These are phyloP conservation scores for Rugalucina vietnamica DNA, from an alignment of 2,888 invertebrate species.

Conservation along the genomic window DNA sequence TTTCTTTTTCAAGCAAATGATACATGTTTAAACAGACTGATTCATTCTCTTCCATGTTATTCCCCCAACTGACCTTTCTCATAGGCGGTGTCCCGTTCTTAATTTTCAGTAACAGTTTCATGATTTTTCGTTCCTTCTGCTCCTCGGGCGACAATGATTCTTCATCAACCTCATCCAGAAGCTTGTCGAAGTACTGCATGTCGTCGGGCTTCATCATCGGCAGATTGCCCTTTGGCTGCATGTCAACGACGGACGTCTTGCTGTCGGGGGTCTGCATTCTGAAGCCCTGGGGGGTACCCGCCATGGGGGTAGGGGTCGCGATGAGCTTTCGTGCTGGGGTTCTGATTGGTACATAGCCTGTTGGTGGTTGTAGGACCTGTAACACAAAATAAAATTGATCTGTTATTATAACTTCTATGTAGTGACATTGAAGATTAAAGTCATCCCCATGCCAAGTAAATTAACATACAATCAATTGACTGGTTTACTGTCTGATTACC, in stretches of 20 bases:
- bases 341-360: constrained; percentile 97
- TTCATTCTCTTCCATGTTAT: too few species aligned
- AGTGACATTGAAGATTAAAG: too few species aligned
- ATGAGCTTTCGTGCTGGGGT: constrained; percentile 99
- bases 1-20: too few species aligned
- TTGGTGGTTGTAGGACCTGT: constrained; percentile 93
- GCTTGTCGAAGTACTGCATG: constrained; percentile 99
- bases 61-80: constrained; percentile 89
- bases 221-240: constrained; percentile 97
- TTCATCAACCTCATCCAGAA: constrained; percentile 98
- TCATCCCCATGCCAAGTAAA: too few species aligned
- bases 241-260: constrained; percentile 90
- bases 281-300: constrained; percentile 83
- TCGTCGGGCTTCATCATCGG: constrained; percentile 99
- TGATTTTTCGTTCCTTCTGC: constrained; percentile 99
- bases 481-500: too few species aligned
- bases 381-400: too few species aligned
- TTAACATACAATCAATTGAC: too few species aligned
- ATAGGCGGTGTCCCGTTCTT: constrained; percentile 99
- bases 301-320: constrained; percentile 98
- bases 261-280: constrained; percentile 84
- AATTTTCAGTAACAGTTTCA: constrained; percentile 98
- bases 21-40: too few species aligned
- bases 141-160: constrained; percentile 97
- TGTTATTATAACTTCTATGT: too few species aligned